Evolutionary conservation across 2,797 vertebrate genomes (phyloP), one percentile per base, ranked within the genome.

Genomic region (Epinephelus coioides): DNA sequence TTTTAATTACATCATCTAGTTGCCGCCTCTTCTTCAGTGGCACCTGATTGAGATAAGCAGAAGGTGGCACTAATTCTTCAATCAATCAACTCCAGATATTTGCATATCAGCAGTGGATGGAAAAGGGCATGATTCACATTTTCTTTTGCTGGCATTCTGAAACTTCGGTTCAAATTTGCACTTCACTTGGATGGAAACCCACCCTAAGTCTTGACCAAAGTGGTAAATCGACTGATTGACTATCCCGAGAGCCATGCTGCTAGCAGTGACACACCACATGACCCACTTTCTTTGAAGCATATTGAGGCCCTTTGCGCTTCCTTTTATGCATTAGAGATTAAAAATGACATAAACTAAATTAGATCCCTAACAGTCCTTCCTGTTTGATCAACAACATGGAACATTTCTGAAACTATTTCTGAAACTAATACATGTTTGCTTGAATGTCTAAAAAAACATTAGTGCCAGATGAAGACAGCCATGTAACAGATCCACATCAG

Each of bases 331-430:
- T 27, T 43, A 5, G 18, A 50, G 63, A 50, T n/a, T 8, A 56
- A 57, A 69, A 10, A 56, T 30, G 17, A 46, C 18, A 1, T 23
- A 34, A 69, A 56, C 49, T 13, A 34, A 69, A 56, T 34, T 13
- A 47, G 15, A 49, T 64, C 38, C 38, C 23, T 27, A 5, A 47
- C 12, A 43, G 2, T 72, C 23, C 34, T 51, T 61, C 21, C 19
- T 49, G 44, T 38, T 23, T 23, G n/a, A 49, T 60, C 46, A 70
- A 9, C 27, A 65, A 50, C 27, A 65, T 65, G 47, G 13, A 65
- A 49, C 47, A 65, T 38, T 18, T 65, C 12, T 49, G 25, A 40
- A 30, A 30, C 5, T 30, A 30, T 40, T 10, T 40, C 9, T 40
- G 34, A 34, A 34, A 34, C 34, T 8, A 34, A 43, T 43, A 18